These are phyloP conservation scores for Heliothis virescens DNA, from an alignment of 1,140 invertebrate genomes.

Conservation along the genomic window DNA sequence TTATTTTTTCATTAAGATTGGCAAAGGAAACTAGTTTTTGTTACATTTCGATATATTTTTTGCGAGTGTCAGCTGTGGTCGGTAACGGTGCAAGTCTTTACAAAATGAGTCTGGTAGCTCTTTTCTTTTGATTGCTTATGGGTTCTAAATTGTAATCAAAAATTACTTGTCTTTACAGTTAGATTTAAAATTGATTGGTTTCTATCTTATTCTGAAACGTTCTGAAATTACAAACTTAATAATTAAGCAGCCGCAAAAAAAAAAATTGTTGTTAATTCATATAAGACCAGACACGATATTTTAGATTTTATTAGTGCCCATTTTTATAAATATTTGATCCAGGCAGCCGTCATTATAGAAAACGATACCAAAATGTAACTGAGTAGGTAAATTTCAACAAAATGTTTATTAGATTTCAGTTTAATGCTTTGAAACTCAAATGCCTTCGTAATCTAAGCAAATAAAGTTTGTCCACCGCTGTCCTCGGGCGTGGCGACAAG, in stretches of 20 bases:
- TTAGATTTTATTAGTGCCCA: too few species aligned
- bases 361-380: too few species aligned
- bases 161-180: neutral
- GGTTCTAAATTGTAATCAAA: constrained; percentile 14
- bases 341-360: too few species aligned
- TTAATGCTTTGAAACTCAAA: constrained; percentile 12
- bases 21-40: constrained; percentile 31
- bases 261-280: too few species aligned
- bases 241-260: too few species aligned
- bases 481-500: constrained; percentile 27
- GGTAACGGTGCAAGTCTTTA: constrained; percentile 21
- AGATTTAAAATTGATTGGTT: neutral
- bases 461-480: constrained; percentile 7
- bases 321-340: too few species aligned
- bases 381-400: too few species aligned
- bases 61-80: constrained; percentile 10
- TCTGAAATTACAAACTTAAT: too few species aligned
- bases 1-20: constrained; percentile 6
- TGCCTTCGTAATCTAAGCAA: constrained; percentile 27
- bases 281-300: too few species aligned
- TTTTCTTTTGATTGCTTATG: constrained; percentile 25
- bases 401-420: neutral
- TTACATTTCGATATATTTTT: neutral
- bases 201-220: too few species aligned
- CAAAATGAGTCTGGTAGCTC: constrained; percentile 9